Conservation (phyloP, 2,888 invertebrate species). For the Hanleya hanleyi region DNA sequence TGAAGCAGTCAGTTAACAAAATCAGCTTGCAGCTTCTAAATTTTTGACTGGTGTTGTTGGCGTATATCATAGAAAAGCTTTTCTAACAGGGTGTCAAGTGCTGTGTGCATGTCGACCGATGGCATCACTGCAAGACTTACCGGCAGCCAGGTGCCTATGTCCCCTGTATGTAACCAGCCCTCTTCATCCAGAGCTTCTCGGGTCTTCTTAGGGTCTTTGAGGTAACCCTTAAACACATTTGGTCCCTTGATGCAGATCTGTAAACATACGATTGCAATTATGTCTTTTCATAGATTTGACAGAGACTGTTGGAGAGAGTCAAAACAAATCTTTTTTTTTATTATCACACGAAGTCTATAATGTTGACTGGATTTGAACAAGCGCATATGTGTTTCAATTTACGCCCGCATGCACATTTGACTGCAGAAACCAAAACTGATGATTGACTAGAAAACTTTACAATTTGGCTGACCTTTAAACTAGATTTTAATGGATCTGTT, state of each 20-base stretch:
- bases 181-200: conserved; percentile 82
- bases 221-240: conserved; percentile 95
- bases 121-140: conserved; percentile 77
- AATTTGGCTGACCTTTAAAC: no score
- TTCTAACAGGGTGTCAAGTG: background rate
- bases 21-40: background rate
- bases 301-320: no score
- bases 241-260: conserved; percentile 93
- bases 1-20: background rate
- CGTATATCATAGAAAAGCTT: background rate
- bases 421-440: no score
- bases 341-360: no score
- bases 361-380: no score
- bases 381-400: no score
- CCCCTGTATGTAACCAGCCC: conserved; percentile 88
- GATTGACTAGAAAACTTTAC: no score
- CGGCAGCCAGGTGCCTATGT: conserved; percentile 95
- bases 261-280: no score
- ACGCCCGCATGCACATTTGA: no score
- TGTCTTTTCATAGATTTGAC: no score
- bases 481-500: no score
- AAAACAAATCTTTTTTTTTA: no score
- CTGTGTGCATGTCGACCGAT: conserved; percentile 79
- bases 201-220: conserved; percentile 94
- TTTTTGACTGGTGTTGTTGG: background rate